Conservation (phyloP, 2,797 vertebrate genomes). For the Diplodus puntazzo region DNA sequence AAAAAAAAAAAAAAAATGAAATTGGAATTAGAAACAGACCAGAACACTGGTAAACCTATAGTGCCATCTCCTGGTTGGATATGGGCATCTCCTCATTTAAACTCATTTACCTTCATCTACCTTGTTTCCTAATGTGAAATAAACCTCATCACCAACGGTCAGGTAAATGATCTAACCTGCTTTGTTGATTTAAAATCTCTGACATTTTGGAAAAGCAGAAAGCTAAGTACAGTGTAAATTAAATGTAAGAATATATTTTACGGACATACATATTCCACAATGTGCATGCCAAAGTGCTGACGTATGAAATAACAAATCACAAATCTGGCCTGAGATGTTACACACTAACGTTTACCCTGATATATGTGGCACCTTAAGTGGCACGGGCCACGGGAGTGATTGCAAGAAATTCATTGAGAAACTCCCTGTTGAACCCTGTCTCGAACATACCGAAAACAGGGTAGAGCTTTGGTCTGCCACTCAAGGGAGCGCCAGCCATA, state of each 20-base stretch:
- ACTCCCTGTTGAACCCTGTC: too few species aligned
- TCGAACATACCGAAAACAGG: conserved; percentile 33
- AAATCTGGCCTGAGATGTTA: not conserved
- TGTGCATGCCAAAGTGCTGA: not conserved
- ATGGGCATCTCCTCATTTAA: not conserved
- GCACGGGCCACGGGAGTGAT: conserved; percentile 23
- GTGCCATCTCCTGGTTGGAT: conserved; percentile 27
- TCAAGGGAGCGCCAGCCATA: not conserved
- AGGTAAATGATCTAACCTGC: not conserved
- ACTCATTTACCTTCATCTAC: not conserved
- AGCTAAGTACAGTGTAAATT: not conserved
- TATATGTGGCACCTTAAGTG: not conserved
- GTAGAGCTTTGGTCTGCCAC: conserved; percentile 44
- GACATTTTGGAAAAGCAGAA: not conserved
- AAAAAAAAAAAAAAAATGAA: not conserved
- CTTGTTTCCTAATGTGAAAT: not conserved
- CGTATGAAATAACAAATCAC: not conserved
- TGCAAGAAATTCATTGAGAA: not conserved
- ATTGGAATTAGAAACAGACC: not conserved
- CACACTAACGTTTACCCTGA: not conserved
- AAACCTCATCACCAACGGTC: not conserved
- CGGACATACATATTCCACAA: not conserved
- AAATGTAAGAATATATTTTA: not conserved
- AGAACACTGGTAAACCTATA: not conserved
- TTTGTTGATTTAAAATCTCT: not conserved